Evolutionary conservation across 2,797 vertebrate genomes (phyloP), one percentile per base, ranked within the genome.

Genomic region (Natrix natrix): DNA sequence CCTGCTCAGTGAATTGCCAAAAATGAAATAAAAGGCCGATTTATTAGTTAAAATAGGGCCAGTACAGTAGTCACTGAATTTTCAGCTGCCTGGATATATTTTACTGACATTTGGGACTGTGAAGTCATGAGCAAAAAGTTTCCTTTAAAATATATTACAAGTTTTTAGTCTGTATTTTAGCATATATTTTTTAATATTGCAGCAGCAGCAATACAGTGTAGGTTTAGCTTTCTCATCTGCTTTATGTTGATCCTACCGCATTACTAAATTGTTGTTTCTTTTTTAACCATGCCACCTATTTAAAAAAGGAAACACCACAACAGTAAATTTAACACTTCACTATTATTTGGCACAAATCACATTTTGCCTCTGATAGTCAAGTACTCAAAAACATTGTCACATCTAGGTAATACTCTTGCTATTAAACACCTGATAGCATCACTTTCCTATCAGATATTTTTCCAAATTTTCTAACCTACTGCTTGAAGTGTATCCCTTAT

Each of bases 261-360:
- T 91, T 78, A 63, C 90, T 89, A 0, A 0, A 91, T 74, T 7
- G 5, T 32, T 69, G 87, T 94, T 16, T 48, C 86, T 69, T 93
- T 96, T 94, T 93, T 92, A 37, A 89, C 78, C 92, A 93, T n/a
- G 1, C 93, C 94, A 92, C 8, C 95, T 94, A 95, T 96, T 94
- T 13, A n/a, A 28, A 48, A 92, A 90, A 86, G 43, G 69, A 54
- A 94, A 60, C 91, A 93, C 20, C 17, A 74, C 6, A 63, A 92
- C 89, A 92, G 91, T 69, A 88, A 94, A 95, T 91, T 93, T 87
- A 94, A 93, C 92, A 93, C 90, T 91, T 94, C 93, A 88, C 74
- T 96, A 74, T 93, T 94, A 83, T 92, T 54, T 20, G 89, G 93
- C 91, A 94, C 93, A 92, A 57, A 90, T 6, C 90, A 95, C 89